Base-by-base conservation (phyloP, 2,888 invertebrate species). In the Ecliptopera silaceata region DNA sequence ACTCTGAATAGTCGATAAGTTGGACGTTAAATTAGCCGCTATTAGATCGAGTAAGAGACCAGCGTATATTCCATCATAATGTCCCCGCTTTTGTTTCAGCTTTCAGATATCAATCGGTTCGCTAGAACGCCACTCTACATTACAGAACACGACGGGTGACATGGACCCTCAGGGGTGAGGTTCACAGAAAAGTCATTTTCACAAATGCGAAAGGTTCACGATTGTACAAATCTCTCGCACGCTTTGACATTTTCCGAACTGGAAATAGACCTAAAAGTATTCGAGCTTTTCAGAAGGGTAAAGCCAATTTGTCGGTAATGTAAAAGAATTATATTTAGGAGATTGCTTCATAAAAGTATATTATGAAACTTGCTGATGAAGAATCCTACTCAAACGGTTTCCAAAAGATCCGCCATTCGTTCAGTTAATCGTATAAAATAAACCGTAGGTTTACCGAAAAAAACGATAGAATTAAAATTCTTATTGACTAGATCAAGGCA, bases 111-210 rank as follows among this genome's bases (percentile, higher is more conserved):
- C 66, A 63, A 72, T 73, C 68, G 66, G 61, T 61, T 64, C 60
- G 59, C 64, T 70, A 64, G 72, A 77, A 79, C 70, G 81, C 77
- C 83, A 82, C 75, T 82, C 74, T 62, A 65, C 64, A 78, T 80
- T 77, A 81, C 68, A 72, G 46, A 48, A 54, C 42, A 32, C 31
- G 50, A 22, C 44, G 31, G 65, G 70, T 71, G 72, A 72, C 69
- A 64, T 62, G 68, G 69, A 68, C 61, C 72, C 66, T 71, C 59
- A 64, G 67, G 62, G 34, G 45, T 50, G 50, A 50, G 70, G 63
- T 67, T 69, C 68, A 67, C 64, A 67, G 68, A 75, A 68, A 75
- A 76, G 72, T 68, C 62, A 72, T 71, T 68, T 65, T 65, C 64
- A 54, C 63, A 62, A 64, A 68, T 63, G 65, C 65, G 64, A 69